Percentiles rank a stretch among this genome's conserved stretches.
Conservation (phyloP, 2,888 invertebrate species). For the Melanostoma mellinum region DNA sequence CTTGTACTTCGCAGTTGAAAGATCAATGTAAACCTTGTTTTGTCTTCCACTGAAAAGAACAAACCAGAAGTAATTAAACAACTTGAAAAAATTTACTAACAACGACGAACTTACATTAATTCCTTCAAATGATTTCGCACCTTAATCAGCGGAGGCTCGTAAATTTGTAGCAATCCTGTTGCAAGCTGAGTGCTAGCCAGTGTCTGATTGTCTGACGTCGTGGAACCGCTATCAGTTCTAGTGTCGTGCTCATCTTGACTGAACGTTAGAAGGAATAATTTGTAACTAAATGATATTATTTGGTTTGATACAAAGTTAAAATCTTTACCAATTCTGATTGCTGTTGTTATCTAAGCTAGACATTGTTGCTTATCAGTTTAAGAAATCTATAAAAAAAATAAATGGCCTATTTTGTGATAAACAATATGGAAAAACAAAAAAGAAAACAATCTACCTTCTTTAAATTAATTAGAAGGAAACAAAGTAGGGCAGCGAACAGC, state of each 20-base stretch:
- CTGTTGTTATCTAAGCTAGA: constrained; percentile 55
- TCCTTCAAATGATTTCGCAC: constrained; percentile 79
- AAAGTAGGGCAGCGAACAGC: neutral
- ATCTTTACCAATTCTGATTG: constrained; percentile 54
- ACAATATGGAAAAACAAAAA: constrained; percentile 4
- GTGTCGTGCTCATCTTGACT: constrained; percentile 41
- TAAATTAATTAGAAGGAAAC: constrained; percentile 1
- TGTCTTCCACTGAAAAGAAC: constrained; percentile 78
- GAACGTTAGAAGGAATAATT: constrained; percentile 6
- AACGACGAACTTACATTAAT: constrained; percentile 77
- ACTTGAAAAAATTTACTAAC: neutral
- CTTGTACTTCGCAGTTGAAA: constrained; percentile 80
- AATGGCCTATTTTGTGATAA: constrained; percentile 34
- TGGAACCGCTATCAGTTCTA: constrained; percentile 12
- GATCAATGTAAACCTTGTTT: constrained; percentile 80
- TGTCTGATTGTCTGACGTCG: constrained; percentile 61
- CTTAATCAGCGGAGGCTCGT: constrained; percentile 78
- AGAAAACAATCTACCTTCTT: neutral
- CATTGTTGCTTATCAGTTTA: constrained; percentile 41
- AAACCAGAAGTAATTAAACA: neutral
- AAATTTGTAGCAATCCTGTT: constrained; percentile 77
- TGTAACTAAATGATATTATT: constrained; percentile 11
- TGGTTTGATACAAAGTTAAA: neutral
- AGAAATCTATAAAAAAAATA: neutral
- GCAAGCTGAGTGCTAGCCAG: constrained; percentile 77